phyloP scores from a whole-genome alignment of 2,797 vertebrate genomes.

The Pantherophis alleghaniensis region DNA sequence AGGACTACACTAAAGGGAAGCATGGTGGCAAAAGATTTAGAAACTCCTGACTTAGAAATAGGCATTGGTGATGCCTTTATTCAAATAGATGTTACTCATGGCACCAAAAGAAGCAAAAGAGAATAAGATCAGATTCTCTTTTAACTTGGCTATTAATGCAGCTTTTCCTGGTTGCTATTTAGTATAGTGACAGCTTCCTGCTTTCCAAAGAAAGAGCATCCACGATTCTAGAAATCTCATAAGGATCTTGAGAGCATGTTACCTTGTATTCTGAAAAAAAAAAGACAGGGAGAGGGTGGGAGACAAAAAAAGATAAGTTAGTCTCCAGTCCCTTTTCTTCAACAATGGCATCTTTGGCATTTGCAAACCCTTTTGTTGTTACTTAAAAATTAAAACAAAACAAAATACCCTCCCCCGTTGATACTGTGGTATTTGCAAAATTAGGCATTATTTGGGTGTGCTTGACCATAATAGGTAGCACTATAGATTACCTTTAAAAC shows the following conservation, averaged over 20 bases:
- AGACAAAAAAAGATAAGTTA: constrained; percentile 28
- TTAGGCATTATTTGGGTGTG: not conserved
- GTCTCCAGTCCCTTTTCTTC: not conserved
- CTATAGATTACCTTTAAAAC: not conserved
- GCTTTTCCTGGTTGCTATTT: not conserved
- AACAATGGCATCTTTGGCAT: not conserved
- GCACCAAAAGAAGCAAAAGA: not conserved
- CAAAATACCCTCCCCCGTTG: not conserved
- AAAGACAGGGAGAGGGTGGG: constrained; percentile 53
- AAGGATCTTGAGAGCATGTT: constrained; percentile 53
- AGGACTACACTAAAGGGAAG: not conserved
- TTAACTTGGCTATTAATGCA: not conserved
- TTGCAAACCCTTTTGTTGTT: not conserved
- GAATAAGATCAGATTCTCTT: not conserved
- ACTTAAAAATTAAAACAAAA: not conserved
- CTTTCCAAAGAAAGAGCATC: constrained; percentile 29
- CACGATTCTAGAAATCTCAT: not conserved
- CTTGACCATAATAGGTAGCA: not conserved
- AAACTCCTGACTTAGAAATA: not conserved
- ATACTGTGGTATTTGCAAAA: not conserved
- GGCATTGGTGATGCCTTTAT: not conserved
- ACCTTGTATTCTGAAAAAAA: constrained; percentile 91
- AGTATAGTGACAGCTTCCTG: not conserved
- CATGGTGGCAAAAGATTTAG: not conserved
- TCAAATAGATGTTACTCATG: not conserved